Evolutionary conservation across 37 sponge, comb jelly and placozoan genomes (phyloP), one percentile per base, ranked within the genome.

Genomic region (Chondrosia reniformis): DNA sequence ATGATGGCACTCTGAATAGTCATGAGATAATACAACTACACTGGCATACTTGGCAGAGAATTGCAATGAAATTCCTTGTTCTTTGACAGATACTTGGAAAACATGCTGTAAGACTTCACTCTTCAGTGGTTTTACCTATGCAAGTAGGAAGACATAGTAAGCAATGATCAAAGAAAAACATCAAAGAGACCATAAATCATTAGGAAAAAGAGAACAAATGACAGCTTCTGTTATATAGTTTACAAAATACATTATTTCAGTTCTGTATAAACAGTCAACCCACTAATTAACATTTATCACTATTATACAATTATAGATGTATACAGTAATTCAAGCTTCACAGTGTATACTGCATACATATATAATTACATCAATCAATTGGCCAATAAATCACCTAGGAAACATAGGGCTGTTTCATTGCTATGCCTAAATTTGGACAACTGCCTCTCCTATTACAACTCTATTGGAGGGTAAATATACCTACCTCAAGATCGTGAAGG

Each of bases 81-180:
- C 31, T 45, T 32, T 69, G 10, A 56, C 82, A n/a, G 61, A 45
- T 1, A 87, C 46, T 34, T 76, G 69, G 46, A 87, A 87, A 42
- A 63, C 75, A 72, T 81, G 66, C 30, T 76, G 25, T 8, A 46
- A 55, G 10, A 56, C 59, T 42, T 61, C 73, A 33, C 78, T 82
- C 28, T 86, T 45, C 33, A 86, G 33, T 25, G 45, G 31, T 3
- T 74, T 74, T 5, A 86, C 77, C 87, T 86, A 41, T 30, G 55
- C 21, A 80, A 1, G 3, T 31, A 75, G 10, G 30, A 7, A 5
- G 40, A 22, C 4, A 9, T 67, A n/a, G 33, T 22, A 67, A 43
- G 21, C 13, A 77, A 4, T 31, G 7, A 62, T 63, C 22, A 36
- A 37, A 1, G 25, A 2, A 31, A 10, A 3, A 52, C 57, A 34